Base-by-base conservation (phyloP, 2,113 vertebrate species). In the Dunckerocampus dactyliophorus region DNA sequence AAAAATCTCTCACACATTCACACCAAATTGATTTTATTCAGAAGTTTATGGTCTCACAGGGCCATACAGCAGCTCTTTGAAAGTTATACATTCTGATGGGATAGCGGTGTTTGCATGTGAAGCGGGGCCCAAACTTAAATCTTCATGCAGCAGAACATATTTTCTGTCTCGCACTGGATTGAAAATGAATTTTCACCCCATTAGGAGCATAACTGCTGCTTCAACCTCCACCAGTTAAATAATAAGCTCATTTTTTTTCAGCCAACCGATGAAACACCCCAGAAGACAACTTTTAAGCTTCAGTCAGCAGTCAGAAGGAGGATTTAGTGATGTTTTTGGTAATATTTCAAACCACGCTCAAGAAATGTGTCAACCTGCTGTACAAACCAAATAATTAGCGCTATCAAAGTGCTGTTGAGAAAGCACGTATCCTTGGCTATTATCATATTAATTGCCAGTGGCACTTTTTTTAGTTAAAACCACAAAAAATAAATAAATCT, bases 21-120 rank as follows among this genome's bases (percentile, higher is more conserved):
- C 69, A 79, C 70, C 59, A 83, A 88, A 87, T 85, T 85, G 85
- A 85, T 87, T 85, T 87, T 73, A 83, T 85, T 87, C 81, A 59
- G 60, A 72, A 67, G 76, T 88, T 88, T 85, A 88, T 85, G 83
- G 77, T 83, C 75, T 85, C 70, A 62, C 76, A 34, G 66, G 66
- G 75, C 81, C 76, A 85, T 86, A 79, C 81, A 87, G 71, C 73
- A 80, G 16, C 16, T 66, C 80, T 81, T 75, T 85, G 80, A 85
- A 86, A 85, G 69, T 80, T 67, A 88, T 87, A 82, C 74, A 87
- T 88, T 82, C 63, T 72, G 67, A 85, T 75, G 77, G 82, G 69
- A 69, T 65, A 48, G 64, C 3, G 39, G 62, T 67, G 59, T 74
- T 76, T 37, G 63, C 72, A 77, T 82, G 79, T 77, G 75, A 87